These are phyloP conservation scores for Hippocampus kuda DNA, from an alignment of 2,797 vertebrate species.

Conservation along the genomic window DNA sequence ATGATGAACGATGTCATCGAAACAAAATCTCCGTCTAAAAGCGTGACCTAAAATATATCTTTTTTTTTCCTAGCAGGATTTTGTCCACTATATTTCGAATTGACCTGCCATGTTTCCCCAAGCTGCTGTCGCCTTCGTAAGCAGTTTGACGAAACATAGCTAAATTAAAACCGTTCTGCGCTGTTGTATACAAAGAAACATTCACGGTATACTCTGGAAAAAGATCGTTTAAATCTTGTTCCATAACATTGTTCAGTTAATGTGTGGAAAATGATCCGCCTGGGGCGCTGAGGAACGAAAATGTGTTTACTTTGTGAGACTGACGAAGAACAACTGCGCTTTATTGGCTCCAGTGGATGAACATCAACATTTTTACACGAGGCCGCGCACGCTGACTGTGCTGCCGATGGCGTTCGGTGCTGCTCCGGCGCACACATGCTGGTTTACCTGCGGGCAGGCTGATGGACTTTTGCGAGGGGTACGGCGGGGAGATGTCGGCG, in stretches of 20 bases:
- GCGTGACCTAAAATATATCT: background rate
- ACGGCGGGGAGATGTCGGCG: conserved; percentile 63
- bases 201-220: background rate
- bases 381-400: background rate
- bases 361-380: background rate
- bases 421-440: background rate
- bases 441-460: conserved; percentile 66
- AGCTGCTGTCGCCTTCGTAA: too few species aligned
- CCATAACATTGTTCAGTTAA: background rate
- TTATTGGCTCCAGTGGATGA: background rate
- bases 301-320: background rate
- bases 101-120: too few species aligned
- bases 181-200: too few species aligned
- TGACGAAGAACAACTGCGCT: background rate
- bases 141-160: too few species aligned
- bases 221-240: background rate
- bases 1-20: too few species aligned
- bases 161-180: too few species aligned
- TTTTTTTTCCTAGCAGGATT: conserved; percentile 21
- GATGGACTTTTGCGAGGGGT: conserved; percentile 66
- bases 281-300: background rate
- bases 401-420: background rate
- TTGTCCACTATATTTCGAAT: too few species aligned
- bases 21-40: too few species aligned
- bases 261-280: background rate